A percentile compares a stretch with the other conserved stretches of the same genome.
Conservation (phyloP, 2,888 invertebrate genomes). For the Harmothoe impar region DNA sequence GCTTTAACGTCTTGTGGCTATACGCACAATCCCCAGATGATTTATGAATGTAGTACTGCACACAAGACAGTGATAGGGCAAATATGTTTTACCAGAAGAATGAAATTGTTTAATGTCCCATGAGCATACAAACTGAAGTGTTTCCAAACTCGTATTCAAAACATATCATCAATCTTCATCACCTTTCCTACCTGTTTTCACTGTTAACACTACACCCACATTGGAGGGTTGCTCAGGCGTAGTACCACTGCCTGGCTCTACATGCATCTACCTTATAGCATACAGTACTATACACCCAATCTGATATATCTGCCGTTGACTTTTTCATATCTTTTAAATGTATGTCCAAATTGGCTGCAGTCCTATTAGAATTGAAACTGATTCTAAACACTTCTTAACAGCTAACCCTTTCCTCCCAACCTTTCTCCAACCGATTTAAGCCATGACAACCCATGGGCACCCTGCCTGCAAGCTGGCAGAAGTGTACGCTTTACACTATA, state of each 20-base stretch:
- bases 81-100: background rate
- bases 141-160: background rate
- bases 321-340: no score
- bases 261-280: no score
- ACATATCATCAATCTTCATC: background rate
- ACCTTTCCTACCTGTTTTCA: background rate
- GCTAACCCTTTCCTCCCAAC: background rate
- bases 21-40: background rate
- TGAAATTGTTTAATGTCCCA: constrained; percentile 29
- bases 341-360: no score
- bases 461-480: background rate
- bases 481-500: background rate
- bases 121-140: background rate
- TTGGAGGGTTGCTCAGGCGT: no score
- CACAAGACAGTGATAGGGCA: background rate
- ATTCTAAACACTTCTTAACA: background rate
- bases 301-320: no score
- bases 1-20: background rate
- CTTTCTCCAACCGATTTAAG: background rate
- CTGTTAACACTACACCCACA: background rate
- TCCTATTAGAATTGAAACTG: no score
- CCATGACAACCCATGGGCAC: background rate
- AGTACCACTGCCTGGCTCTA: no score
- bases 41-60: background rate
- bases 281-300: no score